A percentile compares a stretch with the other conserved stretches of the same genome.
Evolutionary conservation across 2,888 invertebrate species (phyloP).

Genomic region (Anarsia innoxiella): DNA sequence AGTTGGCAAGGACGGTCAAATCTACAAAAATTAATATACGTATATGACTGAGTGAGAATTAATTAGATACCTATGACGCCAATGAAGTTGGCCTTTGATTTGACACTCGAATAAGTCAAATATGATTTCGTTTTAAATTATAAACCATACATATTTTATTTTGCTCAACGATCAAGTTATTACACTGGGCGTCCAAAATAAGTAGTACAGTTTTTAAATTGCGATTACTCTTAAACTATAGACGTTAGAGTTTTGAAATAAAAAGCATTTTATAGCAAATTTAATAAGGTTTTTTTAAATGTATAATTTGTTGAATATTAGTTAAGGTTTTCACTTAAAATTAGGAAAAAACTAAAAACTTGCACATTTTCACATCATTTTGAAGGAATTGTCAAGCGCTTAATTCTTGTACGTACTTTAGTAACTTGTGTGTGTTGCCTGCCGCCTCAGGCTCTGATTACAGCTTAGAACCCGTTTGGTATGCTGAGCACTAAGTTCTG

Average conservation of each 20-base stretch:
- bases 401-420: background rate
- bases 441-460: slow-evolving; percentile 1
- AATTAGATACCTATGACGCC: too few species aligned
- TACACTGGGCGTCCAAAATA: background rate
- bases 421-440: slow-evolving; percentile 1
- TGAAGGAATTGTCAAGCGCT: background rate
- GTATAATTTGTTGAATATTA: background rate
- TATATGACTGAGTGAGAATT: too few species aligned
- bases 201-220: background rate
- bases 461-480: background rate
- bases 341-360: background rate
- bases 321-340: background rate
- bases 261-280: background rate
- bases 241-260: background rate
- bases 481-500: slow-evolving; percentile 1
- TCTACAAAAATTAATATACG: too few species aligned
- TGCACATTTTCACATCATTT: background rate
- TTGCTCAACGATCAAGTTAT: too few species aligned
- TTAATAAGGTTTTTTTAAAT: background rate
- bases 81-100: too few species aligned
- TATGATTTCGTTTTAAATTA: too few species aligned
- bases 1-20: too few species aligned
- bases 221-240: background rate
- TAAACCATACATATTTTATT: too few species aligned
- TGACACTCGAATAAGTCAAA: too few species aligned